Percentiles rank a stretch among this genome's conserved stretches.
These are phyloP conservation scores for Ramphastos sulfuratus DNA, from an alignment of 2,113 vertebrate genomes.

Conservation along the genomic window DNA sequence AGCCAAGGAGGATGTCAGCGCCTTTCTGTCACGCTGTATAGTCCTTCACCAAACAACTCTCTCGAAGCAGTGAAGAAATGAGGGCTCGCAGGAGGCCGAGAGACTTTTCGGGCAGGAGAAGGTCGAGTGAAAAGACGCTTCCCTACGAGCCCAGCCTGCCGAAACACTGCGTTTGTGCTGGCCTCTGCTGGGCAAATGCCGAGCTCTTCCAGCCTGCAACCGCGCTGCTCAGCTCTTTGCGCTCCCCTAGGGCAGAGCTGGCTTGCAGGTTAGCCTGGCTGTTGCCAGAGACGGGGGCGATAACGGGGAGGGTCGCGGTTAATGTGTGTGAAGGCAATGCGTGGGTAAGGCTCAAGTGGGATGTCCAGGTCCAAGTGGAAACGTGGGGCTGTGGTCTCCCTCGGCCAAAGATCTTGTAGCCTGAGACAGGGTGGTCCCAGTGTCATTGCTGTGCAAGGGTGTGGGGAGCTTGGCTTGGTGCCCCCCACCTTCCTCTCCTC, in stretches of 20 bases:
- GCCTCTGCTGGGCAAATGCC: constrained; percentile 46
- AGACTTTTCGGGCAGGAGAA: not conserved
- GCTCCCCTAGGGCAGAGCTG: rapidly evolving
- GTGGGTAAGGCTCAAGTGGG: not conserved
- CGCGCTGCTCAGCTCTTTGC: rapidly evolving
- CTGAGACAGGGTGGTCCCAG: not conserved
- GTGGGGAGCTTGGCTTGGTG: not conserved
- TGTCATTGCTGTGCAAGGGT: rapidly evolving
- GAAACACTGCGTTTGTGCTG: not conserved
- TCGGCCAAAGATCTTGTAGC: not conserved
- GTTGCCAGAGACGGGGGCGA: not conserved
- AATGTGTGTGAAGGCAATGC: not conserved
- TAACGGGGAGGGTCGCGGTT: not conserved
- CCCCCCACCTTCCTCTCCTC: not conserved
- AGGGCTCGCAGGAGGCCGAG: not conserved
- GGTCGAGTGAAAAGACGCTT: not conserved
- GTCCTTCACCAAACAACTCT: not conserved
- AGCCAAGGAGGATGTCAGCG: not conserved
- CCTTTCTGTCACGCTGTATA: not conserved
- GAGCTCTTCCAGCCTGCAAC: not conserved
- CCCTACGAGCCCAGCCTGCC: not conserved
- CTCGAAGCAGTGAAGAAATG: not conserved
- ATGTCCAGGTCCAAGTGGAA: not conserved
- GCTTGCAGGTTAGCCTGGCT: not conserved
- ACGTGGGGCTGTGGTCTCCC: rapidly evolving